Evolutionary conservation across 1,140 invertebrate genomes (phyloP).

Genomic region (Drosophila seguyi): DNA sequence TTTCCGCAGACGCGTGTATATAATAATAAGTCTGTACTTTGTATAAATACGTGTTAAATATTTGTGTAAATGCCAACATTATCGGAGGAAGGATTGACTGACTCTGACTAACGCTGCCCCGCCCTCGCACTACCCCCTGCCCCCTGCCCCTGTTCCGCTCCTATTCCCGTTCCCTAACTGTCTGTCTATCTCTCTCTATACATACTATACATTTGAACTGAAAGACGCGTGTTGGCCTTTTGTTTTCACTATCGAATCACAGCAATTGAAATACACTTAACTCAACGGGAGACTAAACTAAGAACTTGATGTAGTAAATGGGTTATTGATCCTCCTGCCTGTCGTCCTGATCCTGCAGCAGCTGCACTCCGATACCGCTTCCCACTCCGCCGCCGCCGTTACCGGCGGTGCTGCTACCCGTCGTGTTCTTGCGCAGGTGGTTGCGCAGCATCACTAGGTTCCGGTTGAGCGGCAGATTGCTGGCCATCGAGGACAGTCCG

Average conservation of each 20-base stretch:
- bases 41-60: slow-evolving; percentile 47
- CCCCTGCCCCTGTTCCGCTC: slow-evolving; percentile 20
- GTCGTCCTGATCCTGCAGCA: slow-evolving; percentile 53
- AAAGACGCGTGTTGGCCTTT: slow-evolving; percentile 80
- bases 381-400: slow-evolving; percentile 1
- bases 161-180: slow-evolving; percentile 20
- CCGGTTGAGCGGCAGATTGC: slow-evolving; percentile 70
- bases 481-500: slow-evolving; percentile 41
- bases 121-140: slow-evolving; percentile 4
- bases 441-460: slow-evolving; percentile 83
- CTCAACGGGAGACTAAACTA: slow-evolving; percentile 67
- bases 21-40: slow-evolving; percentile 34
- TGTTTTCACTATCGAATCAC: slow-evolving; percentile 82
- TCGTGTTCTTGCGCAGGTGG: slow-evolving; percentile 81
- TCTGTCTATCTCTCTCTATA: slow-evolving; percentile 59
- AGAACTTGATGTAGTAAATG: slow-evolving; percentile 68
- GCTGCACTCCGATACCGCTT: slow-evolving; percentile 14
- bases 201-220: slow-evolving; percentile 85
- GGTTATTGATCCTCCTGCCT: slow-evolving; percentile 62
- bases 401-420: slow-evolving; percentile 19
- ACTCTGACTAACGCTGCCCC: slow-evolving; percentile 57
- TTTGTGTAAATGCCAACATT: slow-evolving; percentile 82
- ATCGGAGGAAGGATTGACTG: slow-evolving; percentile 84
- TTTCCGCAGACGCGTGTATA: slow-evolving; percentile 19
- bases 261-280: slow-evolving; percentile 83